Evolutionary conservation across 35 echinoderm and acorn worm genomes (phyloP).

Genomic region (Stichopus chloronotus): DNA sequence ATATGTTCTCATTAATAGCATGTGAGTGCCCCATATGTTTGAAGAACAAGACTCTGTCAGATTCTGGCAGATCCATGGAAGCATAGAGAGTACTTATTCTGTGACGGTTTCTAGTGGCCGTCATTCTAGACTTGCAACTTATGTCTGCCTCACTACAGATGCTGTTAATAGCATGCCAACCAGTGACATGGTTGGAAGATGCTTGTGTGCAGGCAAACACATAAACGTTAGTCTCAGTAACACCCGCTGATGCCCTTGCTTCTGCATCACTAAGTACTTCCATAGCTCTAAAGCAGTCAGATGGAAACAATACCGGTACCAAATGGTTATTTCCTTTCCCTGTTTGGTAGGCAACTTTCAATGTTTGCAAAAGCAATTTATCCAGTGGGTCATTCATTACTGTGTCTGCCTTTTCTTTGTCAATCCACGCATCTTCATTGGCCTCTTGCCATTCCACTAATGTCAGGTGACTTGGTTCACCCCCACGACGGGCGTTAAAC

Average conservation of each 20-base stretch:
- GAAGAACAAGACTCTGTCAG: conserved; percentile 50
- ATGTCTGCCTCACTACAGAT: conserved; percentile 32
- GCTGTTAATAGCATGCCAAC: conserved; percentile 66
- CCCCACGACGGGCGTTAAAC: conserved; percentile 76
- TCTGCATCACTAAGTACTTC: conserved; percentile 25
- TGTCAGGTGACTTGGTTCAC: conserved; percentile 41
- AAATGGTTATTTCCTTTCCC: conserved; percentile 44
- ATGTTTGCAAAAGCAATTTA: neutral
- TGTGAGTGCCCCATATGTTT: conserved; percentile 59
- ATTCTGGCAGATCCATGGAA: conserved; percentile 55
- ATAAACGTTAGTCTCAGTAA: neutral
- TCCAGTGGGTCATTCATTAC: neutral
- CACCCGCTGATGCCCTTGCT: neutral
- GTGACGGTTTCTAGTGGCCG: conserved; percentile 66
- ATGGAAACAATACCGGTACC: conserved; percentile 52
- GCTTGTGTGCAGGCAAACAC: conserved; percentile 48
- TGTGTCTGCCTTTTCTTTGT: neutral
- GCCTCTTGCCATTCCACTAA: conserved; percentile 9
- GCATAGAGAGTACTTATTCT: conserved; percentile 5
- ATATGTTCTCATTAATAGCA: conserved; percentile 50
- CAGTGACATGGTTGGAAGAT: conserved; percentile 58
- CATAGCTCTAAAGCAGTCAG: conserved; percentile 49
- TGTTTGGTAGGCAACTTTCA: conserved; percentile 30
- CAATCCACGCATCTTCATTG: neutral
- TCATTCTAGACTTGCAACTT: neutral